Evolutionary conservation across 2,113 vertebrate genomes (phyloP).

Genomic region (Emydocephalus ijimae): DNA sequence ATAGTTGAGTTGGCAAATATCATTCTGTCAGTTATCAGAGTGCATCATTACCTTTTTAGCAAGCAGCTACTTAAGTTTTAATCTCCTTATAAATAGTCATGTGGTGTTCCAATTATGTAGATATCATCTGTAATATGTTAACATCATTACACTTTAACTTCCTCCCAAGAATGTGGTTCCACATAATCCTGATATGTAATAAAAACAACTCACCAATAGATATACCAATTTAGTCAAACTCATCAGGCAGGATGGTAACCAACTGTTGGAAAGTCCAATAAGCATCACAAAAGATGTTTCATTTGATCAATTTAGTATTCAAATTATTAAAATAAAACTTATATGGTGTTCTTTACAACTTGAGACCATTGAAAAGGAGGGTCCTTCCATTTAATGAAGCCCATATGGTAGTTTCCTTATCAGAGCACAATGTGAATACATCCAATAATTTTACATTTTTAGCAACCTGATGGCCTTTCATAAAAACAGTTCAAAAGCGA

Average conservation of each 20-base stretch:
- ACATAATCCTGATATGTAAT: background rate
- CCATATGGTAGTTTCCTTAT: background rate
- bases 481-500: background rate
- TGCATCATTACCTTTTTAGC: background rate
- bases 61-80: background rate
- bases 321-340: background rate
- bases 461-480: background rate
- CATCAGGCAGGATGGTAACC: background rate
- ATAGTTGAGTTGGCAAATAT: background rate
- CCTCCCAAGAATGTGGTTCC: background rate
- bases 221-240: background rate
- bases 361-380: background rate
- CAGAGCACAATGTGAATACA: background rate
- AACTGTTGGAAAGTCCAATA: background rate
- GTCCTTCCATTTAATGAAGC: background rate
- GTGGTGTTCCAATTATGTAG: background rate
- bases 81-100: background rate
- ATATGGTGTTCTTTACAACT: background rate
- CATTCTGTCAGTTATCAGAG: background rate
- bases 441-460: background rate
- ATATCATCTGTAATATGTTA: background rate
- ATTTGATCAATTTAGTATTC: background rate
- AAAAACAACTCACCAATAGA: background rate
- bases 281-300: background rate
- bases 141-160: background rate